Evolutionary conservation across 1,140 invertebrate species (phyloP), one percentile per base, ranked within the genome.

Genomic region (Zaprionus camerounensis): DNA sequence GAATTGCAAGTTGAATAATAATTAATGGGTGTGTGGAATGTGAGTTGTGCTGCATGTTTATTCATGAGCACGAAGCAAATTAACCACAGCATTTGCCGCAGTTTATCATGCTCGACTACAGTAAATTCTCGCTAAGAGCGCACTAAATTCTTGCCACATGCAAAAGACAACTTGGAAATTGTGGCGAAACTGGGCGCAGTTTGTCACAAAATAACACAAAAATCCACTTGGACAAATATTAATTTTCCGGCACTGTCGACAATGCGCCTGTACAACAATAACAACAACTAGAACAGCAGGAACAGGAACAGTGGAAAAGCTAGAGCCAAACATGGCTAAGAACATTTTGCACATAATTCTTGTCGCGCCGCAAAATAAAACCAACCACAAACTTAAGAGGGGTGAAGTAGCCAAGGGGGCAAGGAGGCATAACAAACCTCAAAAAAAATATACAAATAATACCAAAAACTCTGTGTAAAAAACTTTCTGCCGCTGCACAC

Each of bases 261-360:
- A 34, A 34, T 28, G 26, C 26, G 26, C 31, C 2, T 11, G 44
- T 28, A 24, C 55, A 44, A 36, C 34, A 68, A 44, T 36, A 57
- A 22, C 24, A 41, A 36, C 34, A 68, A 44, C 56, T 53, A 36
- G 26, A 57, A 22, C 34, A 55, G 13, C 15, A 56, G 44, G 11
- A 22, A 31, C 46, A 57, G 55, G 34, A 59, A 22, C n/a, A 57
- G 17, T 5, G 56, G n/a, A 4, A 62, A 62, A 62, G 44, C 46
- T 44, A 63, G 51, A 57, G 49, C 59, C 41, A 51, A 78, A 74
- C 76, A 69, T 69, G 71, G 65, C 76, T 78, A 74, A 74, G 71
- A 78, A 78, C 65, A 69, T 78, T 73, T 64, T 59, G 71, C 64
- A 69, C 76, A 78, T 78, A 78, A 78, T 78, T 78, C 76, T 78